Evolutionary conservation across 2,113 vertebrate species (phyloP).

Genomic region (Sylvia atricapilla): DNA sequence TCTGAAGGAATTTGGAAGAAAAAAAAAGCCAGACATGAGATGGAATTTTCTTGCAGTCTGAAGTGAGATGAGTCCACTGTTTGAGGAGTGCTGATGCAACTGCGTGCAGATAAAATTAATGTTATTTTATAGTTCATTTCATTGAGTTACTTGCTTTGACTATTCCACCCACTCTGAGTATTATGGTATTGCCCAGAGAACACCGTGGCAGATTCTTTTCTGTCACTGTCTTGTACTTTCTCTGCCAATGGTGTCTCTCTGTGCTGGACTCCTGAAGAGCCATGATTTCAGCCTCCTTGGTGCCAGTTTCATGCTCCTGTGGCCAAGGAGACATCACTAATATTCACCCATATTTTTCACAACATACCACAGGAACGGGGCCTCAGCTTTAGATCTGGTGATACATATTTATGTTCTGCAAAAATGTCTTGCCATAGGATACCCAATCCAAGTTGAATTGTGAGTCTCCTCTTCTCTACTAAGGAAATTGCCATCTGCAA

Average conservation of each 20-base stretch:
- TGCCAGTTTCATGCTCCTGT: background rate
- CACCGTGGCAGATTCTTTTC: background rate
- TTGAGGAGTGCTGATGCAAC: background rate
- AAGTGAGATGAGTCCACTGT: background rate
- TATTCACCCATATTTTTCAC: background rate
- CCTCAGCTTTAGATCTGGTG: background rate
- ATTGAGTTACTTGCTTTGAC: background rate
- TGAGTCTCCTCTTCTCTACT: background rate
- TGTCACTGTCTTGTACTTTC: background rate
- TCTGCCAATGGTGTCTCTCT: background rate
- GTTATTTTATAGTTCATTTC: background rate
- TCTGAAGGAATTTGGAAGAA: background rate
- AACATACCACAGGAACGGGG: background rate
- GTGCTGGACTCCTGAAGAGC: background rate
- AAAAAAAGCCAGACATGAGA: background rate
- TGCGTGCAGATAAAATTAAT: background rate
- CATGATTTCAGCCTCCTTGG: background rate
- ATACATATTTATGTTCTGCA: slow-evolving; percentile 34
- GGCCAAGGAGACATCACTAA: background rate
- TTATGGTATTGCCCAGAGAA: background rate
- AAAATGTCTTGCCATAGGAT: slow-evolving; percentile 18
- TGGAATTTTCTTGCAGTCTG: background rate
- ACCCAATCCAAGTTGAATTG: background rate
- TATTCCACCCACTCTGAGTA: background rate
- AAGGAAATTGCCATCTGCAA: slow-evolving; percentile 66